Conservation (phyloP, 2,113 vertebrate species). For the Cynocephalus volans region DNA sequence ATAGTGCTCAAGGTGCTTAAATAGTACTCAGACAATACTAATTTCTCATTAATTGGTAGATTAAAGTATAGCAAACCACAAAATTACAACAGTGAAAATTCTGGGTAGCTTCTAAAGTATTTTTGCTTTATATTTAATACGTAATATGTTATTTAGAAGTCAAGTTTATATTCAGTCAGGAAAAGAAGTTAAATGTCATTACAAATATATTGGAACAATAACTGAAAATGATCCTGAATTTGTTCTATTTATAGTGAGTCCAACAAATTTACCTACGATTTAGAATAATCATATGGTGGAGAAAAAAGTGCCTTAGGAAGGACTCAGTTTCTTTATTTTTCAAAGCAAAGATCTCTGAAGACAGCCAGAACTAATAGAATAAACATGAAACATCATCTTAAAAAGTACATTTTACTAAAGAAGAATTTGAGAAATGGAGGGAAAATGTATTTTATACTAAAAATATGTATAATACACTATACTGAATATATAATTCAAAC, state of each 20-base stretch:
- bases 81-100: background rate
- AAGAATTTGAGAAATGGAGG: background rate
- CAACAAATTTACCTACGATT: background rate
- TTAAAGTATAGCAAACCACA: background rate
- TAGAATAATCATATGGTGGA: background rate
- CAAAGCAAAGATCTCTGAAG: background rate
- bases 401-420: background rate
- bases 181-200: background rate
- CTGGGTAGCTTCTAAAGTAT: background rate
- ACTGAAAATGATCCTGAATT: background rate
- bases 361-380: background rate
- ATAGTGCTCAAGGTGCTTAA: background rate
- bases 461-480: background rate
- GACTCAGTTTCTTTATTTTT: background rate
- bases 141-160: background rate
- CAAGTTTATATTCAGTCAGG: background rate
- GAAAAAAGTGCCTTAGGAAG: background rate
- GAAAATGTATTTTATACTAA: background rate
- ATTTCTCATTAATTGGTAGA: background rate
- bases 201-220: background rate
- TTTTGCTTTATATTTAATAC: background rate
- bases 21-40: background rate
- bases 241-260: background rate
- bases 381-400: background rate
- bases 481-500: background rate